phyloP scores from a whole-genome alignment of 1,140 invertebrate genomes.

The Brachystomella parvula region DNA sequence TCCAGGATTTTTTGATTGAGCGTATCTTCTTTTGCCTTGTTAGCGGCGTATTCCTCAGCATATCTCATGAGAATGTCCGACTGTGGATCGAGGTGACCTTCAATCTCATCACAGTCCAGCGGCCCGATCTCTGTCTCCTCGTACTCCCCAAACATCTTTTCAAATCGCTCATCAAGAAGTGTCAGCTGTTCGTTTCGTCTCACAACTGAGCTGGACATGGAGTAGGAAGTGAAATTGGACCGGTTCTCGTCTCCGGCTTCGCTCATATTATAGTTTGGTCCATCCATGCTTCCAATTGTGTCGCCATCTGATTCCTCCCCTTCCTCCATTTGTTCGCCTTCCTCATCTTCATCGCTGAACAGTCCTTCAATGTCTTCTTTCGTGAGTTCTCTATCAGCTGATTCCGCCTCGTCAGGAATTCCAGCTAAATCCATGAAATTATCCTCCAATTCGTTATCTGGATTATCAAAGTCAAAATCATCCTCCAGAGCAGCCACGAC shows the following conservation, averaged over 20 bases:
- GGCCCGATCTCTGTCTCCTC: constrained; percentile 84
- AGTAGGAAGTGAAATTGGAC: constrained; percentile 86
- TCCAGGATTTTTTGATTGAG: constrained; percentile 33
- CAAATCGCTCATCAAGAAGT: constrained; percentile 82
- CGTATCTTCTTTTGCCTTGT: constrained; percentile 35
- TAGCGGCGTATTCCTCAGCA: constrained; percentile 52
- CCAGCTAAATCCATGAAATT: constrained; percentile 77
- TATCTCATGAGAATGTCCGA: constrained; percentile 56
- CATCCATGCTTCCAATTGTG: constrained; percentile 49
- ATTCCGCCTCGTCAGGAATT: constrained; percentile 42
- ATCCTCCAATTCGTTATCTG: constrained; percentile 78
- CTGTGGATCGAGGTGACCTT: constrained; percentile 61
- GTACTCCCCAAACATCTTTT: constrained; percentile 78
- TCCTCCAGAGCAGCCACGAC: constrained; percentile 86
- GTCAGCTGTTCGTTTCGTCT: constrained; percentile 72
- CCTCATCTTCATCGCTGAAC: constrained; percentile 42
- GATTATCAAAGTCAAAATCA: constrained; percentile 77
- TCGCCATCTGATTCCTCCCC: constrained; percentile 50
- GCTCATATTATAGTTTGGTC: constrained; percentile 47
- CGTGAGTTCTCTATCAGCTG: constrained; percentile 20
- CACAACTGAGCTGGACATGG: constrained; percentile 86
- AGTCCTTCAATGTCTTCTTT: constrained; percentile 38
- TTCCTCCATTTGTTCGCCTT: constrained; percentile 48
- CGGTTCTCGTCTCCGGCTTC: constrained; percentile 64
- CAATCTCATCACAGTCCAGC: constrained; percentile 79